These are phyloP conservation scores for Plagodis pulveraria DNA, from an alignment of 2,888 invertebrate genomes.

Conservation along the genomic window DNA sequence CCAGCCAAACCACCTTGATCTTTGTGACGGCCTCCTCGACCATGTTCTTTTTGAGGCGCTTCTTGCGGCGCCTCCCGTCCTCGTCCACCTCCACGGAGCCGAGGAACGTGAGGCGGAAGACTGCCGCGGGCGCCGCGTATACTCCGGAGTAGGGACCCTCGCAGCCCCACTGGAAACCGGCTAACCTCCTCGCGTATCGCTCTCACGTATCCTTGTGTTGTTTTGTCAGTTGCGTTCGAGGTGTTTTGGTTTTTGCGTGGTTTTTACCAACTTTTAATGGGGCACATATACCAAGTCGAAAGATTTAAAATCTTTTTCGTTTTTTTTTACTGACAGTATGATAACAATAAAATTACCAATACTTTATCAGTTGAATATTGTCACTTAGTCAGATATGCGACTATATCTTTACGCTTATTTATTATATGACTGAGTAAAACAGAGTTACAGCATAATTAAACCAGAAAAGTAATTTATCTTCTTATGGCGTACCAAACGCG, in stretches of 20 bases:
- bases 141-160: slow-evolving; percentile 79
- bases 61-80: slow-evolving; percentile 90
- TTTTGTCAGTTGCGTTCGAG: slow-evolving; percentile 28
- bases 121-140: slow-evolving; percentile 87
- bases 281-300: no score
- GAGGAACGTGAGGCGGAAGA: slow-evolving; percentile 93
- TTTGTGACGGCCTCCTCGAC: slow-evolving; percentile 94
- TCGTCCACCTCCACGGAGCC: slow-evolving; percentile 94
- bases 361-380: no score
- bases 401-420: no score
- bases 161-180: slow-evolving; percentile 71
- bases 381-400: no score
- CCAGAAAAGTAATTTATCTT: no score
- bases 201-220: slow-evolving; percentile 34
- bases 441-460: no score
- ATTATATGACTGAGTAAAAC: no score
- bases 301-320: no score
- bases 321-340: no score
- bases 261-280: no score
- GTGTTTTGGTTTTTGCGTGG: slow-evolving; percentile 20
- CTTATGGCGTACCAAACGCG: no score
- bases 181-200: slow-evolving; percentile 43
- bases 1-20: slow-evolving; percentile 89
- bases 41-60: slow-evolving; percentile 94
- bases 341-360: no score